A percentile compares a stretch with the other conserved stretches of the same genome.
phyloP scores from a whole-genome alignment of 2,797 vertebrate species.

The Diceros bicornis region DNA sequence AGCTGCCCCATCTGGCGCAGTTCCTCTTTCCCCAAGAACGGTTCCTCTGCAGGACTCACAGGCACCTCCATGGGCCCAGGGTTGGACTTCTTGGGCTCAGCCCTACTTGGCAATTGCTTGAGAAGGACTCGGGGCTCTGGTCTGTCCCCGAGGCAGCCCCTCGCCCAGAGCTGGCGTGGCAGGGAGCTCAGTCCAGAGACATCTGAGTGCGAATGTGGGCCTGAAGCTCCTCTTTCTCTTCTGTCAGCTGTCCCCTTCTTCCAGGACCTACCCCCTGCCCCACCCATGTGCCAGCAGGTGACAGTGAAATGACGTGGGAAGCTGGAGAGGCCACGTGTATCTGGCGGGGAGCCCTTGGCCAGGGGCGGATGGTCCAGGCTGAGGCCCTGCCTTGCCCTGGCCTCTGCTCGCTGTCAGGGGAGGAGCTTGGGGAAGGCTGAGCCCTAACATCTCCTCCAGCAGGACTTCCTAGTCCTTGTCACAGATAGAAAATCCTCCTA shows the following conservation, averaged over 20 bases:
- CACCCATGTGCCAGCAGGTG: rapidly evolving
- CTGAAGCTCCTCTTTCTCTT: neutral
- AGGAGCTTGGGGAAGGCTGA: neutral
- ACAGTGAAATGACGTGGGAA: neutral
- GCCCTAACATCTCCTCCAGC: neutral
- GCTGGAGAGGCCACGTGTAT: neutral
- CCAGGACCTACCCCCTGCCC: neutral
- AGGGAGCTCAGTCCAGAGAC: neutral
- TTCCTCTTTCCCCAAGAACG: neutral
- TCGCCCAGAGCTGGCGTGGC: no score
- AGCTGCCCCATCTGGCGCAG: neutral
- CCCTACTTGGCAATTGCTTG: neutral
- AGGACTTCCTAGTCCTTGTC: neutral
- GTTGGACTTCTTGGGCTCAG: neutral
- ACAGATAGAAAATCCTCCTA: neutral
- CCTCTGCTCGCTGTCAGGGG: neutral
- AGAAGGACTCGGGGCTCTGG: neutral
- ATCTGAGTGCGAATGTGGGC: rapidly evolving
- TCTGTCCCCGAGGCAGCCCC: neutral
- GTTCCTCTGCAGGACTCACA: neutral
- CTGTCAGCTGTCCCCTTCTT: neutral
- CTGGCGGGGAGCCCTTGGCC: no score
- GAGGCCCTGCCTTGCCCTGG: neutral
- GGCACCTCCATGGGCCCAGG: rapidly evolving
- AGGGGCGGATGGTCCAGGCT: neutral